Percentiles rank a stretch among this genome's conserved stretches.
These are phyloP conservation scores for Cochlearius cochlearius DNA, from an alignment of 2,113 vertebrate species.

Conservation along the genomic window DNA sequence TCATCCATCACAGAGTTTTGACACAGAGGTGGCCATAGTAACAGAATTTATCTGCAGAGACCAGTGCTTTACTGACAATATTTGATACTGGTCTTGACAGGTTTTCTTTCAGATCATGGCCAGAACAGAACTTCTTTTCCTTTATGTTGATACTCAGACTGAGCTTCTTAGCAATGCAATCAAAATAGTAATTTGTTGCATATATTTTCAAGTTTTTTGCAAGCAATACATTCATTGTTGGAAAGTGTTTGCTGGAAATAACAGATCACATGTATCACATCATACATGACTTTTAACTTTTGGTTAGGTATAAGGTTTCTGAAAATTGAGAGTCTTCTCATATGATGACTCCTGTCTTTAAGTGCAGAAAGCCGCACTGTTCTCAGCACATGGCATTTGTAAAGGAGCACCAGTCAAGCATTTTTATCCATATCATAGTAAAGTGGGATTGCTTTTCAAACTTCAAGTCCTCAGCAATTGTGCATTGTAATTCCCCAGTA, in stretches of 20 bases:
- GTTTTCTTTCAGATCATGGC: neutral
- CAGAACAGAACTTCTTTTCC: neutral
- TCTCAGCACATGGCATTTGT: neutral
- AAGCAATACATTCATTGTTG: rapidly evolving
- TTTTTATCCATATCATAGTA: neutral
- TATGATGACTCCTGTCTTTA: neutral
- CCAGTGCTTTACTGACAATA: neutral
- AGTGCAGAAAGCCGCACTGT: neutral
- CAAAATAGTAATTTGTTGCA: neutral
- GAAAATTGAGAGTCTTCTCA: neutral
- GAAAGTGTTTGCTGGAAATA: neutral
- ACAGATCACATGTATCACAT: neutral
- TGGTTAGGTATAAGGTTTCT: neutral
- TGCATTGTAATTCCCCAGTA: neutral
- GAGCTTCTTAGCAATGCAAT: neutral
- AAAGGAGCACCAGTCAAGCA: neutral
- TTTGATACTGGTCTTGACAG: neutral
- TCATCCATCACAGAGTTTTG: neutral
- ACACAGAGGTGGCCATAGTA: neutral
- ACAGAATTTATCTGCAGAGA: neutral
- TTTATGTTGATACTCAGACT: neutral
- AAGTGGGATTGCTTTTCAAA: neutral
- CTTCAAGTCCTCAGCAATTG: neutral
- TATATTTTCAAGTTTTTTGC: neutral
- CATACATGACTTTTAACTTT: neutral